These are phyloP conservation scores for Neoseiulus cucumeris DNA, from an alignment of 1,140 invertebrate species.

Conservation along the genomic window DNA sequence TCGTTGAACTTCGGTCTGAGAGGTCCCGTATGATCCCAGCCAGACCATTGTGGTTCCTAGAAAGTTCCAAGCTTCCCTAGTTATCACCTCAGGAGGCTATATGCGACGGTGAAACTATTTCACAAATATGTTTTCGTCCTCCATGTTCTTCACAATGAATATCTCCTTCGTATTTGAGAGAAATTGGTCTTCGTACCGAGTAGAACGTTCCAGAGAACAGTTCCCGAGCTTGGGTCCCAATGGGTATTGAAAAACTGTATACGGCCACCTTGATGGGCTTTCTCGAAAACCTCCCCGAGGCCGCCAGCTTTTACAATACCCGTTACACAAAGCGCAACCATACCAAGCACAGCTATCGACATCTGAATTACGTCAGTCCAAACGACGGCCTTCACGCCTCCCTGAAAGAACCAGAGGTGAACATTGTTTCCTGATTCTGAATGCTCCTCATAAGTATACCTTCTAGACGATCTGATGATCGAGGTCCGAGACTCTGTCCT, in stretches of 20 bases:
- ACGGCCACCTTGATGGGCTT: constrained; percentile 39
- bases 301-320: constrained; percentile 41
- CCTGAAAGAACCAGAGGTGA: constrained; percentile 22
- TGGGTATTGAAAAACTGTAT: constrained; percentile 46
- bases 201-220: neutral
- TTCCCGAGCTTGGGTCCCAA: constrained; percentile 42
- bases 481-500: neutral
- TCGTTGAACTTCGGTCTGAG: neutral
- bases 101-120: neutral
- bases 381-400: constrained; percentile 32
- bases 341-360: constrained; percentile 46
- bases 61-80: neutral
- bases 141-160: neutral
- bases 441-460: too few species aligned
- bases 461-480: neutral
- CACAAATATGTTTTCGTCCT: neutral
- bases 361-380: constrained; percentile 35
- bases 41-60: neutral
- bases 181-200: too few species aligned
- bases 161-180: neutral
- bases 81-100: neutral
- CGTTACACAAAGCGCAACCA: constrained; percentile 49
- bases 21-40: neutral
- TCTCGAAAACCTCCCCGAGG: constrained; percentile 26
- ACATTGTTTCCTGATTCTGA: neutral